Evolutionary conservation across 2,888 invertebrate species (phyloP), one percentile per base, ranked within the genome.

Genomic region (Drosophila buzzatii): DNA sequence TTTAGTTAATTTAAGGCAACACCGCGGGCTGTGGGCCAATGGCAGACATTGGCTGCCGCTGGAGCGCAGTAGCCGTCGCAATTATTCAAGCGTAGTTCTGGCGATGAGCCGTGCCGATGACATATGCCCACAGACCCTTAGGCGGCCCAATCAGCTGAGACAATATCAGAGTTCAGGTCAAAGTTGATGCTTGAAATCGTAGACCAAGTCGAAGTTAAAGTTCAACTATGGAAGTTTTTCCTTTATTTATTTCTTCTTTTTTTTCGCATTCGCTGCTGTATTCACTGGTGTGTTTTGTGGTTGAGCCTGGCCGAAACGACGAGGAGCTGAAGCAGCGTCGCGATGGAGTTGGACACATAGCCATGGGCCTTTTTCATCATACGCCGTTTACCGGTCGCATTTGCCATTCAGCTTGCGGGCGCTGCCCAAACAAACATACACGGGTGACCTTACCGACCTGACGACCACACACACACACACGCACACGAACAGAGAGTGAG

Each of bases 1-100:
- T 81, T 81, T 73, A 56, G 66, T 68, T 65, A 79, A 82, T 76
- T 84, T 53, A 83, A 81, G 76, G 72, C 73, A 81, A 67, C 69
- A 42, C 41, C 65, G 58, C 12, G 37, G 27, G 12, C 27, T 20
- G 10, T 62, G 14, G 45, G 20, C 33, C 59, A 63, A 45, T 18
- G 27, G n/a, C 27, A 12, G 27, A 23, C 31, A 9, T 33, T 23
- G 52, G 14, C 4, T 8, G 55, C 16, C 12, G 60, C n/a, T 49
- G 0, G 7, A 4, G 16, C 33, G 20, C 18, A 23, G 55, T 42
- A 23, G 44, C 27, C 51, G 53, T 47, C 62, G 55, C 80, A 80
- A 77, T 80, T 80, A 80, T 77, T 80, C 64, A 45, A 55, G 58
- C 52, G 53, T 27, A 57, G 51, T 39, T 73, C 27, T 66, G 39